Evolutionary conservation across 1,140 invertebrate species (phyloP).

Genomic region (Panagrolaimus sp.): DNA sequence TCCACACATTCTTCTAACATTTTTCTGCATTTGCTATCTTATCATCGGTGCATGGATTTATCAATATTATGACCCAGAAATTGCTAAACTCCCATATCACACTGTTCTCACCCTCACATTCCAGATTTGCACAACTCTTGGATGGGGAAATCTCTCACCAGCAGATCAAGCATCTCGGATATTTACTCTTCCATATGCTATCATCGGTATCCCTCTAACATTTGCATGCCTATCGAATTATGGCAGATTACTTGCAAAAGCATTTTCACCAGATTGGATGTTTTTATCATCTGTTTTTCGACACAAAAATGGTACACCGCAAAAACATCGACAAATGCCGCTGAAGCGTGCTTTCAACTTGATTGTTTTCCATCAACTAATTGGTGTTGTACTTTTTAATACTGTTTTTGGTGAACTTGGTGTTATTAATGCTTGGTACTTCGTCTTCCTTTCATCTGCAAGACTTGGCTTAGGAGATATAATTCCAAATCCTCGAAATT

Average conservation of each 20-base stretch:
- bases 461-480: neutral
- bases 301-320: neutral
- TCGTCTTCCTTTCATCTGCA: neutral
- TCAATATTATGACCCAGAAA: neutral
- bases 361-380: neutral
- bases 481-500: neutral
- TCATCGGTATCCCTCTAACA: neutral
- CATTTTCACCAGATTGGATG: neutral
- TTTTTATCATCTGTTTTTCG: neutral
- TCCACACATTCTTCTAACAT: neutral
- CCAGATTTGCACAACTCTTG: neutral
- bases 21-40: neutral
- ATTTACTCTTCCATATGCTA: neutral
- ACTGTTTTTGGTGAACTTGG: neutral
- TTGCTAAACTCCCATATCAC: neutral
- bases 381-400: slow-evolving; percentile 2
- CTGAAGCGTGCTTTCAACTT: neutral
- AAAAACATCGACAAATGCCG: slow-evolving; percentile 6
- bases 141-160: neutral
- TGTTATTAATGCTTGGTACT: neutral
- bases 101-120: neutral
- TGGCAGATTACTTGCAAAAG: neutral
- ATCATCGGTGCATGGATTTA: neutral
- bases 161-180: neutral
- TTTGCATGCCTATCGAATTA: neutral